phyloP scores from a whole-genome alignment of 2,888 invertebrate genomes.

The Nudaria mundana region DNA sequence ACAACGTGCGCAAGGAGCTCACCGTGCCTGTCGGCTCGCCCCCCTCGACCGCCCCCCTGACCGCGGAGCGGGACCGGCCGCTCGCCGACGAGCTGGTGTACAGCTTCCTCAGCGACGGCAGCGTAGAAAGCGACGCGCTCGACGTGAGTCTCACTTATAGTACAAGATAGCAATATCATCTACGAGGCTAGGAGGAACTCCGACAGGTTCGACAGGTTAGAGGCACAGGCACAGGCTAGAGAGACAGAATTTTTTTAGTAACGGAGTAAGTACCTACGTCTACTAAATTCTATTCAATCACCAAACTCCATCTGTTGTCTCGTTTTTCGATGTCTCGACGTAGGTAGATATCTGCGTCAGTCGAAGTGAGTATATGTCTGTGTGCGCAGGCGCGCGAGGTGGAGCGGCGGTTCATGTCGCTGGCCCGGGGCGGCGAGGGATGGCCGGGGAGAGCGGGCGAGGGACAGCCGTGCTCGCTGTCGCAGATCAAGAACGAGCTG shows the following conservation, averaged over 20 bases:
- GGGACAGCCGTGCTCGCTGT: slow-evolving; percentile 15
- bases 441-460: neutral
- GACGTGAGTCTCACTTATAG: slow-evolving; percentile 28
- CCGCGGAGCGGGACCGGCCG: slow-evolving; percentile 4
- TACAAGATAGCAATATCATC: neutral
- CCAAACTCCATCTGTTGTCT: no score
- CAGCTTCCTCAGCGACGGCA: slow-evolving; percentile 46
- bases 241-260: no score
- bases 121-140: slow-evolving; percentile 36
- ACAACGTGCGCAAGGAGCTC: slow-evolving; percentile 62
- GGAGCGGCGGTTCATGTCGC: slow-evolving; percentile 19
- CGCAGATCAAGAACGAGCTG: slow-evolving; percentile 27
- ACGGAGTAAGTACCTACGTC: no score
- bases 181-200: no score
- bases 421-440: slow-evolving; percentile 4
- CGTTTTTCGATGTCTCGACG: no score
- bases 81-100: slow-evolving; percentile 30
- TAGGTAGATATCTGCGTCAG: no score
- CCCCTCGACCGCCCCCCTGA: slow-evolving; percentile 3
- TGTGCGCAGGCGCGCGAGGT: slow-evolving; percentile 20
- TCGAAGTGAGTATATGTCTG: neutral
- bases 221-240: neutral
- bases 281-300: no score
- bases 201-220: neutral
- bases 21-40: slow-evolving; percentile 33